Evolutionary conservation across 2,113 vertebrate species (phyloP).

Genomic region (Thalassoma bifasciatum): DNA sequence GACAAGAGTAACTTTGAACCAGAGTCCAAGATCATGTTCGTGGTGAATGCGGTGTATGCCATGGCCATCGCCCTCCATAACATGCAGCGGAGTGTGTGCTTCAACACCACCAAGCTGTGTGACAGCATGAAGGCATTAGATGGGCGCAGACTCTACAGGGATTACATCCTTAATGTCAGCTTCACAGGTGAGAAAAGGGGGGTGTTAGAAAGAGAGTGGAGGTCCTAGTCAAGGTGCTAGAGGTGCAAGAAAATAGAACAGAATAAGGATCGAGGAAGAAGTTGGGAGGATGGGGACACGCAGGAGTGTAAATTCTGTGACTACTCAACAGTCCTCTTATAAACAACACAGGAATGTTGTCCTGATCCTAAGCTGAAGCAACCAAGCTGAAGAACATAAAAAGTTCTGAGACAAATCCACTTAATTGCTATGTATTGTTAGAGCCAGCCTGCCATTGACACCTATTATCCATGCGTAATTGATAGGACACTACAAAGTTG

Average conservation of each 20-base stretch:
- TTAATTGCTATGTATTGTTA: slow-evolving; percentile 77
- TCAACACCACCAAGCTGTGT: slow-evolving; percentile 94
- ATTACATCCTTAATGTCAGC: slow-evolving; percentile 96
- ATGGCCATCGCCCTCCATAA: slow-evolving; percentile 95
- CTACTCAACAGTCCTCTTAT: slow-evolving; percentile 61
- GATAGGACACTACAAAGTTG: slow-evolving; percentile 76
- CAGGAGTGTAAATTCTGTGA: slow-evolving; percentile 21
- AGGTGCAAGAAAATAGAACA: slow-evolving; percentile 34
- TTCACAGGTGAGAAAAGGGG: slow-evolving; percentile 90
- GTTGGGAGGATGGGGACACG: background rate
- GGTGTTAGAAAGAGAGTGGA: slow-evolving; percentile 1
- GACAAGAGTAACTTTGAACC: slow-evolving; percentile 94
- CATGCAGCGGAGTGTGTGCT: slow-evolving; percentile 94
- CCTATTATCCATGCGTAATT: slow-evolving; percentile 76
- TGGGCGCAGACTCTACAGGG: slow-evolving; percentile 93
- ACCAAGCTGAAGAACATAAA: slow-evolving; percentile 48
- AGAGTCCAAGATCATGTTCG: slow-evolving; percentile 99
- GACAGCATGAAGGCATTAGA: slow-evolving; percentile 95
- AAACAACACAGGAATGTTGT: slow-evolving; percentile 58
- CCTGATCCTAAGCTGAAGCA: slow-evolving; percentile 51
- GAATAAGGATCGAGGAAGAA: slow-evolving; percentile 15
- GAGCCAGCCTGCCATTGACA: slow-evolving; percentile 73
- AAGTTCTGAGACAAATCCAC: slow-evolving; percentile 70
- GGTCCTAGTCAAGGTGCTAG: slow-evolving; percentile 41
- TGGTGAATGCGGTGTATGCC: slow-evolving; percentile 96